A percentile compares a stretch with the other conserved stretches of the same genome.
Conservation (phyloP, 2,797 vertebrate species). For the Sebastolobus altivelis region DNA sequence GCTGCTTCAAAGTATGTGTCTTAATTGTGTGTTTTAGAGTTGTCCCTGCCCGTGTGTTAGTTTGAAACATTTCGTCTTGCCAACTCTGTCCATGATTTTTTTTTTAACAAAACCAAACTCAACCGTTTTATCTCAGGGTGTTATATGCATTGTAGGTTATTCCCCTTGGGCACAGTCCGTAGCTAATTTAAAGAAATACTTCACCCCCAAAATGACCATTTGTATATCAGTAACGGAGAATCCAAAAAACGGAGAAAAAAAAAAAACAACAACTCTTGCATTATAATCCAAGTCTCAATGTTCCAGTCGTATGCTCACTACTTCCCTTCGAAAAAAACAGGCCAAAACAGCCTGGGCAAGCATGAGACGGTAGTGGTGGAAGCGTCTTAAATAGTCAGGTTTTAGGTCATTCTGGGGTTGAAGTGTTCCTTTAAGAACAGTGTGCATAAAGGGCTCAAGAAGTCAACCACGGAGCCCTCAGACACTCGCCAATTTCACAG, state of each 20-base stretch:
- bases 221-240: no score
- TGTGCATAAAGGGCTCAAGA: background rate
- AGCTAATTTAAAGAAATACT: no score
- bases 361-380: no score
- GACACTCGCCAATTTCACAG: background rate
- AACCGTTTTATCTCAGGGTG: background rate
- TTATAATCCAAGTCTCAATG: no score
- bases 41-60: background rate
- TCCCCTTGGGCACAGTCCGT: background rate
- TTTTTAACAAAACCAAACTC: background rate
- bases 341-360: no score
- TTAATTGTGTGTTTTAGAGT: background rate
- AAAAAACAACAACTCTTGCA: no score
- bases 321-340: no score
- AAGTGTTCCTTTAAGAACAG: background rate
- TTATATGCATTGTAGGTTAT: background rate
- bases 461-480: background rate
- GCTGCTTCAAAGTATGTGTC: constrained; percentile 3
- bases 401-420: no score
- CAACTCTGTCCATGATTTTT: background rate
- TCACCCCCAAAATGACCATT: no score
- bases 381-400: no score
- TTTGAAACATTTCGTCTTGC: background rate
- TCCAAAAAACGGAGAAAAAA: no score
- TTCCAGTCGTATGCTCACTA: no score